Base-by-base conservation (phyloP, 2,797 vertebrate species). In the Graptemys geographica region DNA sequence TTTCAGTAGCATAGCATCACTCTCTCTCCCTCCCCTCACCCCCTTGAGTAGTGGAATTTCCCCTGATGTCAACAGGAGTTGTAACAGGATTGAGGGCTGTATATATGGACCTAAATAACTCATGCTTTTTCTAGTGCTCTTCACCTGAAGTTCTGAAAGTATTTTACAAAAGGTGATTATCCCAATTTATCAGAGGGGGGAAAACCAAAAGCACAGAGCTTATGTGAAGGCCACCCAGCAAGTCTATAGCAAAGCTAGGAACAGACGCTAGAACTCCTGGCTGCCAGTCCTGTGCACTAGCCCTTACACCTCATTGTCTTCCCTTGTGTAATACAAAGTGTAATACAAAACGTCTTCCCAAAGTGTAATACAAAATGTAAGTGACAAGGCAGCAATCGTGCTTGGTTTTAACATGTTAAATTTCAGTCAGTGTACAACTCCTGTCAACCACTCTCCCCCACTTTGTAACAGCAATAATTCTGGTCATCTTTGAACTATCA, bases 401-500 rank as follows among this genome's bases (percentile, higher is more conserved):
- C 11, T 44, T 25, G 72, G 62, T 65, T 65, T 65, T 65, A n/a
- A 65, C 18, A 74, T 44, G 41, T 44, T 74, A 44, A 6, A 44
- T 74, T 74, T 27, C 41, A 44, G 23, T 41, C 41, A 33, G 33
- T 23, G 65, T 72, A 37, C 76, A 80, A 31, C 33, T n/a, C 8
- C 62, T 65, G 78, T 47, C 12, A 78, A 16, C 31, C 37, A 56
- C 31, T 56, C 9, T 55, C 19, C n/a, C 33, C 21, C 18, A 37
- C 33, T 74, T 44, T 74, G 41, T 80, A 80, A 87, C 44, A 18
- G 23, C 57, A 47, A n/a, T 23, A 47, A 53, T 31, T 86, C 21
- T 62, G 65, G 33, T 90, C 87, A 93, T 90, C 86, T 95, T 92
- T 94, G 90, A 90, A 93, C 69, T 47, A 0, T 47, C 0, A 41